phyloP scores from a whole-genome alignment of 2,888 invertebrate species.

The Orthosia incerta region DNA sequence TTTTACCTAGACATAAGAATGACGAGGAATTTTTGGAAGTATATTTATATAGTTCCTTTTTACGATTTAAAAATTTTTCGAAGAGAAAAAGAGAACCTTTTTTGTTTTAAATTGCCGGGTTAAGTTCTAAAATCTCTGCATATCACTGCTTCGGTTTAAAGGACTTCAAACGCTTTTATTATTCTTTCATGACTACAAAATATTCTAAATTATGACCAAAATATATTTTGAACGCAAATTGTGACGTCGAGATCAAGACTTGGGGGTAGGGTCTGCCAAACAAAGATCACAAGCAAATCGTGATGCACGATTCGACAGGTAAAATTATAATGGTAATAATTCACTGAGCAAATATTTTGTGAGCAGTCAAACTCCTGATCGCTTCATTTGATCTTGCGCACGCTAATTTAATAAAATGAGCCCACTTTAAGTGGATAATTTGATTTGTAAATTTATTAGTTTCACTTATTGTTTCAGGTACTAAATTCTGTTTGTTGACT shows the following conservation, averaged over 20 bases:
- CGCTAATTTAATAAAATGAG: constrained; percentile 37
- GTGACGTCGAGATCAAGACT: constrained; percentile 30
- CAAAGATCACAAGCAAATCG: constrained; percentile 68
- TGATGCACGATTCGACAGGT: constrained; percentile 72
- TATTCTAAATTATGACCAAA: background rate
- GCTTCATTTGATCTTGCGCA: constrained; percentile 71
- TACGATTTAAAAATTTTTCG: too few species aligned
- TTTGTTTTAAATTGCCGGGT: too few species aligned
- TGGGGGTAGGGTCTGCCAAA: constrained; percentile 32
- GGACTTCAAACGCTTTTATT: background rate
- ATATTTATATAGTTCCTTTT: too few species aligned
- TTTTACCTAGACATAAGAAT: too few species aligned
- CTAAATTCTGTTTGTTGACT: constrained; percentile 54
- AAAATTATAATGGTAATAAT: constrained; percentile 74
- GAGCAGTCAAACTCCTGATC: constrained; percentile 74
- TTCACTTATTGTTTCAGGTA: constrained; percentile 69
- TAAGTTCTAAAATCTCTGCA: background rate
- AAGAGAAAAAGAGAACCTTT: too few species aligned
- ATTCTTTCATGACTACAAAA: background rate
- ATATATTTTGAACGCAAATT: constrained; percentile 14
- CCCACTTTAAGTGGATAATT: constrained; percentile 42
- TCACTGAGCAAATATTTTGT: constrained; percentile 76
- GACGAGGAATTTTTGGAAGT: too few species aligned
- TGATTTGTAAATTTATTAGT: constrained; percentile 38
- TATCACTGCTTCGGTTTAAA: background rate